Base-by-base conservation (phyloP, 2,113 vertebrate genomes). In the Pseudorectes ferrugineus region DNA sequence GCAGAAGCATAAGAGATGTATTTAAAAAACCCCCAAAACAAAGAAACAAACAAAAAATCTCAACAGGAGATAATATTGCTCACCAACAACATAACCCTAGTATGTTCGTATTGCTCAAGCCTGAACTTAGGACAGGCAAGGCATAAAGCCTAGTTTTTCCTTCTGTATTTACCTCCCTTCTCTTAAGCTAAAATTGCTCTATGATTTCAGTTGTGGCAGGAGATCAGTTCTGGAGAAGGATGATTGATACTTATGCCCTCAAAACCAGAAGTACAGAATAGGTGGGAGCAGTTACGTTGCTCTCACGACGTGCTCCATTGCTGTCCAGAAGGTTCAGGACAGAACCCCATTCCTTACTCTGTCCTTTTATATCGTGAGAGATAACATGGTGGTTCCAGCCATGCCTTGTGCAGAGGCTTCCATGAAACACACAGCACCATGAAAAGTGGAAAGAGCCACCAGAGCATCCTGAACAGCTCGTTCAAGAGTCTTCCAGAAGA, bases 251-350 rank as follows among this genome's bases (percentile, higher is more conserved):
- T 20, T 40, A 65, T 33, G 28, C 46, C 42, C 54, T n/a, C 54
- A 22, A 48, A 88, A 68, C 1, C 36, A 48, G 33, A 82, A 61
- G 38, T 10, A 49, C 6, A 42, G 66, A 73, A 40, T 0, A 35
- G 43, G 57, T 68, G 35, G 43, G 58, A 89, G 59, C 71, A 76
- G 46, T 46, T 17, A 29, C 3, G 3, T 11, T 22, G 35, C 7
- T 81, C 45, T 75, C 58, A 25, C 0, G 0, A 43, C 6, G 9
- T 11, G 20, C 24, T 70, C 46, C 48, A 11, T 0, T 35, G 46
- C 42, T 63, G 29, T 9, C 73, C 5, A 16, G 65, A 72, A 63
- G 42, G 45, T 58, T 52, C 70, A 91, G 66, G 72, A 24, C 33
- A 66, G 20, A 63, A 67, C 26, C 58, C 55, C 5, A 5, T 2